Evolutionary conservation across 2,113 vertebrate genomes (phyloP).

Genomic region (Periophthalmus modestus): DNA sequence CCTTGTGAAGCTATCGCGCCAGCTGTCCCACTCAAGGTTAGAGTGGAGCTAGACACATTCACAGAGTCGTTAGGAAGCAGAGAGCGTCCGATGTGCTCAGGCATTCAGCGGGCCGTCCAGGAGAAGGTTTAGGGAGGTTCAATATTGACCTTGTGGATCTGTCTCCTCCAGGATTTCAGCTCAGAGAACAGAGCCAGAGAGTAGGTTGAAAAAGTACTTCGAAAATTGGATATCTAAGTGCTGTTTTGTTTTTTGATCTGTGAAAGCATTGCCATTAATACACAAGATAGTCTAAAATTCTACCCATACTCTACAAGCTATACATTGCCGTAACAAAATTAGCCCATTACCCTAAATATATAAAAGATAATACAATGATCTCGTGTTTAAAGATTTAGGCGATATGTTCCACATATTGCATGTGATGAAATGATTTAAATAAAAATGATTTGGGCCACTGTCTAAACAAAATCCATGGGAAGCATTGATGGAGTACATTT

Average conservation of each 20-base stretch:
- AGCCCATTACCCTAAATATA: too few relatives aligned
- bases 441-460: too few relatives aligned
- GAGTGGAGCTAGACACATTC: not conserved
- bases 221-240: not conserved
- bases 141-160: slow-evolving; percentile 15
- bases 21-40: slow-evolving; percentile 38
- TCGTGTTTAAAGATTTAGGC: too few relatives aligned
- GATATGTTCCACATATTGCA: too few relatives aligned
- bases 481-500: too few relatives aligned
- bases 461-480: too few relatives aligned
- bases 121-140: slow-evolving; percentile 3
- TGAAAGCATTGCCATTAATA: too few relatives aligned
- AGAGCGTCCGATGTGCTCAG: slow-evolving; percentile 8
- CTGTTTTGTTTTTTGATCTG: not conserved
- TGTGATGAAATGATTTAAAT: too few relatives aligned
- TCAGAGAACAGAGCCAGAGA: not conserved
- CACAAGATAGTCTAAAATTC: too few relatives aligned
- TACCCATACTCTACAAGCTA: too few relatives aligned
- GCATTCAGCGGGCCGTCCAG: slow-evolving; percentile 1
- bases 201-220: not conserved
- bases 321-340: too few relatives aligned
- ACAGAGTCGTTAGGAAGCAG: slow-evolving; percentile 13
- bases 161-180: slow-evolving; percentile 7
- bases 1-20: slow-evolving; percentile 34
- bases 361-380: too few relatives aligned